These are phyloP conservation scores for Desmodus rotundus DNA, from an alignment of 2,113 vertebrate species.

Conservation along the genomic window DNA sequence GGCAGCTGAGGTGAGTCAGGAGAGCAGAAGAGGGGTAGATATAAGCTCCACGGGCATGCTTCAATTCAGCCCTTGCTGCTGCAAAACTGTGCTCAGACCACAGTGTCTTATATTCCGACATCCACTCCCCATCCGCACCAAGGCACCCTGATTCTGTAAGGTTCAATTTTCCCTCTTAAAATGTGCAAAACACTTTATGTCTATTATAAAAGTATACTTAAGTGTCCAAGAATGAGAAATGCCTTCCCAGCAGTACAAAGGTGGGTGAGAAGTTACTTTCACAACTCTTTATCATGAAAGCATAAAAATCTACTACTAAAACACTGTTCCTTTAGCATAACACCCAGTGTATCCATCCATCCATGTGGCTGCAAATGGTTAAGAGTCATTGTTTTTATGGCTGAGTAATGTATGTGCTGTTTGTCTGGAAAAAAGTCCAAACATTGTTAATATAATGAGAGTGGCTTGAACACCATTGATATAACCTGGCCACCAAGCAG, in stretches of 20 bases:
- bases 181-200: not conserved
- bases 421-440: too few species aligned
- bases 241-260: not conserved
- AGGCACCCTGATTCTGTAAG: not conserved
- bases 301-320: not conserved
- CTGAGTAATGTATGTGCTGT: not conserved
- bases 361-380: not conserved
- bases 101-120: not conserved
- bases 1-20: not conserved
- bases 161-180: not conserved
- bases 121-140: not conserved
- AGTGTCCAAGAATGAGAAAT: not conserved
- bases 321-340: not conserved
- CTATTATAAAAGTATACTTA: not conserved
- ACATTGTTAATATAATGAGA: too few species aligned
- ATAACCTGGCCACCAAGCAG: too few species aligned
- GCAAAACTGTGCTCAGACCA: not conserved
- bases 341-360: not conserved
- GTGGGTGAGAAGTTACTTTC: not conserved
- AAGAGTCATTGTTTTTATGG: not conserved
- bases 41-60: not conserved
- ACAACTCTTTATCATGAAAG: not conserved
- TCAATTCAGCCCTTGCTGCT: not conserved
- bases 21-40: not conserved
- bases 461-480: too few species aligned